phyloP scores from a whole-genome alignment of 1,140 invertebrate genomes.

The Drosophila ohnishii region DNA sequence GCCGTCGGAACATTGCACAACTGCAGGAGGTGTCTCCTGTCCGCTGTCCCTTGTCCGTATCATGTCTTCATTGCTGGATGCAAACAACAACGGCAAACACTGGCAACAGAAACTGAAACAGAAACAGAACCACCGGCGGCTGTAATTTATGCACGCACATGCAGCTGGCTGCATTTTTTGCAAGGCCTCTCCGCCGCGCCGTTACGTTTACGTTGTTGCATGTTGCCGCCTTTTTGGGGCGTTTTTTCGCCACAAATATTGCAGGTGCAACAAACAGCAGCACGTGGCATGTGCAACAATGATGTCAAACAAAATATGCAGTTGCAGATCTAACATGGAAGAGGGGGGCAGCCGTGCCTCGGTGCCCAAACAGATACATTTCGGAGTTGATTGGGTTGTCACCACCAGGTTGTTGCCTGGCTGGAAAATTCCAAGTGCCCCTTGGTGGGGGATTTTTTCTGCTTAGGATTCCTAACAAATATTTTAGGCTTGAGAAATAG shows the following conservation, averaged over 20 bases:
- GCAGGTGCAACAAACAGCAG: conserved; percentile 45
- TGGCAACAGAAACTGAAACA: conserved; percentile 18
- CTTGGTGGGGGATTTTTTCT: background rate
- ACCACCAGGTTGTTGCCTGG: conserved; percentile 13
- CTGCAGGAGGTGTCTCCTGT: conserved; percentile 32
- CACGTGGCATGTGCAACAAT: conserved; percentile 56
- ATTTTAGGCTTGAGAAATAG: background rate
- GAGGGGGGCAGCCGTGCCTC: background rate
- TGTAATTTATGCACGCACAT: conserved; percentile 63
- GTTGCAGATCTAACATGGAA: conserved; percentile 26
- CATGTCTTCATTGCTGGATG: conserved; percentile 57
- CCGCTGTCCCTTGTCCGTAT: conserved; percentile 18
- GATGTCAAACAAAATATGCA: conserved; percentile 61
- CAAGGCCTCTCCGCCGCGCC: conserved; percentile 26
- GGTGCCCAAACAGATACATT: conserved; percentile 30
- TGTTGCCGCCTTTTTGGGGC: conserved; percentile 53
- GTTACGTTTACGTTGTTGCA: conserved; percentile 30
- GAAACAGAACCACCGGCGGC: conserved; percentile 30
- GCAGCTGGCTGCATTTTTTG: conserved; percentile 65
- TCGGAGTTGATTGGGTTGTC: conserved; percentile 29
- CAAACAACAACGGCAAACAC: conserved; percentile 54
- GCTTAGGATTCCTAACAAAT: background rate
- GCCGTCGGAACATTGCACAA: conserved; percentile 31
- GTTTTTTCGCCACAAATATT: conserved; percentile 30
- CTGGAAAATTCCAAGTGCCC: background rate